A percentile compares a stretch with the other conserved stretches of the same genome.
These are phyloP conservation scores for Noctua comes DNA, from an alignment of 2,888 invertebrate genomes.

Conservation along the genomic window DNA sequence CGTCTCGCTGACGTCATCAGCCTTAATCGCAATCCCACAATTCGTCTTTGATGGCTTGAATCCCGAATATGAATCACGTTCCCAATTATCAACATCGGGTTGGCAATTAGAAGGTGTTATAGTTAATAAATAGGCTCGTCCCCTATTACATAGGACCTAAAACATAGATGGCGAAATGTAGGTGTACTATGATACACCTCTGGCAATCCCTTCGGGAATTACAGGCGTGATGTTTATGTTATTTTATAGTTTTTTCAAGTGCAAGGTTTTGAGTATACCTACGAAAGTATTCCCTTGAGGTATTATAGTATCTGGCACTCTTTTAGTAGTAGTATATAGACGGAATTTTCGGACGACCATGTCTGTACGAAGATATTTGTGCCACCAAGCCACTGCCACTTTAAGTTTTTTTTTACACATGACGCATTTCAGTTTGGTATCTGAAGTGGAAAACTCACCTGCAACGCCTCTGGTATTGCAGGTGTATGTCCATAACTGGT, in stretches of 20 bases:
- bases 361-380: not conserved
- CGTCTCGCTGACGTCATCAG: constrained; percentile 43
- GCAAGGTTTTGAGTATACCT: not conserved
- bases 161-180: not conserved
- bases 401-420: not conserved
- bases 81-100: not conserved
- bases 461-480: not conserved
- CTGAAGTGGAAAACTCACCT: not conserved
- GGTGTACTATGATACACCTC: not conserved
- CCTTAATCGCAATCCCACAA: constrained; percentile 40
- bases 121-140: not conserved
- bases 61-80: constrained; percentile 36
- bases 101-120: not conserved
- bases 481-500: not conserved
- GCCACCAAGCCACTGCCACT: not conserved
- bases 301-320: not conserved
- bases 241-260: not conserved
- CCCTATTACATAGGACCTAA: not conserved
- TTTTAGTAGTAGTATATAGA: not conserved
- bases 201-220: not conserved
- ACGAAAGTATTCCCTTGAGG: not conserved
- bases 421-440: not conserved
- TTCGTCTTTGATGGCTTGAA: constrained; percentile 32
- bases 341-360: not conserved
- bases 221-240: not conserved